phyloP scores from a whole-genome alignment of 2,113 vertebrate genomes.

The Sebastes fasciatus region DNA sequence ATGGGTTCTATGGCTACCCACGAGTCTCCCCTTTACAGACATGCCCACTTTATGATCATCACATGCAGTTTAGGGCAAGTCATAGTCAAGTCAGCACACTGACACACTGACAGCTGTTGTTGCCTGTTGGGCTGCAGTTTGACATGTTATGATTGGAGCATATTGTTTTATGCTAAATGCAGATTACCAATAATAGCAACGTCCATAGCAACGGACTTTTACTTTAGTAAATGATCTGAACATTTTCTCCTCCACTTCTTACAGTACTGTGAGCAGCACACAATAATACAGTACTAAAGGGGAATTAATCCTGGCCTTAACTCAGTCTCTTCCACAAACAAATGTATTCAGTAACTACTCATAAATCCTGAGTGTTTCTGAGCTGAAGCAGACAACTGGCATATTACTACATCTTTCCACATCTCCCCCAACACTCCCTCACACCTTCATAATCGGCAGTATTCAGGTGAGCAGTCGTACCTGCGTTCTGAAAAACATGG shows the following conservation, averaged over 20 bases:
- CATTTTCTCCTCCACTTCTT: neutral
- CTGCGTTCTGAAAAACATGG: constrained; percentile 7
- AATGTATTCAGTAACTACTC: neutral
- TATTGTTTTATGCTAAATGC: no score
- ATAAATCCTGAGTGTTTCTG: constrained; percentile 4
- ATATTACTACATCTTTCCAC: constrained; percentile 8
- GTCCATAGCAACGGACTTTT: neutral
- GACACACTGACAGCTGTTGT: no score
- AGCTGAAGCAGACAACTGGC: neutral
- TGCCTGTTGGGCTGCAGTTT: no score
- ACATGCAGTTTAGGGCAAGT: no score
- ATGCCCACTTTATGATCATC: no score
- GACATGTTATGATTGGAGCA: no score
- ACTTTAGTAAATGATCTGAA: neutral
- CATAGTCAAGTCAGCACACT: no score
- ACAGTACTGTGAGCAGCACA: neutral
- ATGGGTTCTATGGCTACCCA: no score
- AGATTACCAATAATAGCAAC: no score
- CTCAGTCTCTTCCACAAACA: constrained; percentile 29
- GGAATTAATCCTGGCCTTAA: neutral
- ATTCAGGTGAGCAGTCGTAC: constrained; percentile 41
- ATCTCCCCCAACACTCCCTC: neutral
- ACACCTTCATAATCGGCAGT: accelerated
- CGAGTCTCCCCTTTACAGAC: no score
- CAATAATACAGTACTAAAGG: neutral